Evolutionary conservation across 2,888 invertebrate genomes (phyloP).

Genomic region (Sericinus montela): DNA sequence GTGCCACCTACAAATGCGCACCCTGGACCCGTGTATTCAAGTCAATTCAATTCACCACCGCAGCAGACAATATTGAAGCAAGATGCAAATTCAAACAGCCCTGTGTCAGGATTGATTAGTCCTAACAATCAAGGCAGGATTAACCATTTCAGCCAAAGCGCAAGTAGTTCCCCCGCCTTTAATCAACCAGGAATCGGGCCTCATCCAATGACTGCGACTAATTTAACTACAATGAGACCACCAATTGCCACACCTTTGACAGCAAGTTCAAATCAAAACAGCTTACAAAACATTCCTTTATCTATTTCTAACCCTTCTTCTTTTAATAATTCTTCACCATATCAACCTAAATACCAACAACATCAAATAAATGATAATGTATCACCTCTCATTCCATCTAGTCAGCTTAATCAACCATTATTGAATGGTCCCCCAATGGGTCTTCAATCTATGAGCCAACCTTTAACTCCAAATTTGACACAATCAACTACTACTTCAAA

Average conservation of each 20-base stretch:
- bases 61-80: constrained; percentile 59
- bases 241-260: constrained; percentile 28
- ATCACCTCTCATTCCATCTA: constrained; percentile 66
- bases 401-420: constrained; percentile 57
- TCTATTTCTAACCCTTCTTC: constrained; percentile 40
- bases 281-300: constrained; percentile 39
- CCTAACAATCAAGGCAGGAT: constrained; percentile 40
- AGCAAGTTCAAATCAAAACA: constrained; percentile 34
- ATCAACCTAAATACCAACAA: constrained; percentile 40
- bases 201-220: constrained; percentile 38
- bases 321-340: constrained; percentile 42
- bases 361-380: constrained; percentile 66
- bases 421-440: constrained; percentile 54
- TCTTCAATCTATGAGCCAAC: constrained; percentile 22
- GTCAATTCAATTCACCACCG: constrained; percentile 46
- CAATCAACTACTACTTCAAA: constrained; percentile 35
- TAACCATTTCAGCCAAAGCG: constrained; percentile 60
- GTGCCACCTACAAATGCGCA: constrained; percentile 47
- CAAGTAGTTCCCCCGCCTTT: constrained; percentile 65
- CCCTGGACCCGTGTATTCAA: constrained; percentile 38
- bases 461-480: constrained; percentile 34
- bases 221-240: constrained; percentile 48
- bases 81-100: constrained; percentile 63
- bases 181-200: constrained; percentile 57
- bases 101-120: constrained; percentile 39